Conservation (phyloP, 2,113 vertebrate species). For the Excalfactoria chinensis region DNA sequence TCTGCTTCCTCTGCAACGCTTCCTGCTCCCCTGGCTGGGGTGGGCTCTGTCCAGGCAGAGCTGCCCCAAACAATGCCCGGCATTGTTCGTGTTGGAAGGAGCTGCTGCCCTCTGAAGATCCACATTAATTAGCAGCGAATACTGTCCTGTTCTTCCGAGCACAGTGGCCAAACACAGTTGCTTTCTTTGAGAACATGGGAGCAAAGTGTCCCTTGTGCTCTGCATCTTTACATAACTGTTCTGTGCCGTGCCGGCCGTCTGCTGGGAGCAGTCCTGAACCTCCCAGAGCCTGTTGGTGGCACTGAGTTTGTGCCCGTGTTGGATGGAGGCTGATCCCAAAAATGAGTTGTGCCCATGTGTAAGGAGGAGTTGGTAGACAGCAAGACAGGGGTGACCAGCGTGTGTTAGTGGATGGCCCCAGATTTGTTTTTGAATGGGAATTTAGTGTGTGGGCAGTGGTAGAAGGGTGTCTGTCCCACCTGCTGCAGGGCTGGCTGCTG, state of each 20-base stretch:
- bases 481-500: not conserved
- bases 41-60: conserved; percentile 44
- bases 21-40: conserved; percentile 43
- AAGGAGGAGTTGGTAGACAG: not conserved
- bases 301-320: not conserved
- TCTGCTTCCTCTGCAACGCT: conserved; percentile 38
- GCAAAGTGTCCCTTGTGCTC: conserved; percentile 60
- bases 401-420: not conserved
- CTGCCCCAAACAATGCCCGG: conserved; percentile 39
- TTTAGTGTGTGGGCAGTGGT: rapidly evolving
- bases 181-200: conserved; percentile 55
- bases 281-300: not conserved
- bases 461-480: not conserved
- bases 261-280: not conserved
- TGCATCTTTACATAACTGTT: conserved; percentile 55
- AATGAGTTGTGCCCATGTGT: not conserved
- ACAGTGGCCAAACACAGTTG: conserved; percentile 60
- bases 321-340: not conserved
- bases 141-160: conserved; percentile 50
- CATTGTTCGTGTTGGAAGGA: conserved; percentile 69
- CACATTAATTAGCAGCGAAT: conserved; percentile 68
- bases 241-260: conserved; percentile 1
- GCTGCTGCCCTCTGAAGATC: conserved; percentile 66
- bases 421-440: rapidly evolving
- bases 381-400: not conserved